Evolutionary conservation across 2,113 vertebrate genomes (phyloP).

Genomic region (Dendropsophus ebraccatus): DNA sequence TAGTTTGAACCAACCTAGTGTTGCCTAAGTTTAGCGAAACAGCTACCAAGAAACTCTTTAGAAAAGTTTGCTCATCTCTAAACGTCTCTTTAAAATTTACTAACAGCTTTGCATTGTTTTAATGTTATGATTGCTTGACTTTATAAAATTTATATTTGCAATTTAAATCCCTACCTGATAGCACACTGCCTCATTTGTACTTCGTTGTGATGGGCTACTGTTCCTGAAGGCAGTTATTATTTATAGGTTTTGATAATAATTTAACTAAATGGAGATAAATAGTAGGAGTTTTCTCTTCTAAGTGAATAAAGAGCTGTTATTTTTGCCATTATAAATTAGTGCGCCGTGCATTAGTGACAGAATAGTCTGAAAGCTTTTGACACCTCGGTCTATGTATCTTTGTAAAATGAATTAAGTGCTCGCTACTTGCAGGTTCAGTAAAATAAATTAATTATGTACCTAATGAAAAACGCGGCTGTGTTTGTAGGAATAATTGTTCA

Average conservation of each 20-base stretch:
- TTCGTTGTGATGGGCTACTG: neutral
- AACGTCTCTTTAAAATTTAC: too few species aligned
- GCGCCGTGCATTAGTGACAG: neutral
- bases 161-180: neutral
- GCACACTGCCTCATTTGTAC: neutral
- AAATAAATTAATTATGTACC: slow-evolving; percentile 36
- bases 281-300: neutral
- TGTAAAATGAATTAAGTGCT: slow-evolving; percentile 39
- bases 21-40: too few species aligned
- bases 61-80: too few species aligned
- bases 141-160: neutral
- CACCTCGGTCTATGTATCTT: slow-evolving; percentile 29
- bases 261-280: slow-evolving; percentile 4
- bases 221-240: neutral
- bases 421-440: slow-evolving; percentile 25
- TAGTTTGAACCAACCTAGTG: too few species aligned
- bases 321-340: slow-evolving; percentile 34
- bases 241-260: slow-evolving; percentile 1
- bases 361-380: slow-evolving; percentile 21
- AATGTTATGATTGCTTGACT: neutral
- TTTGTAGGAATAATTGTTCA: slow-evolving; percentile 25
- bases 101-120: neutral
- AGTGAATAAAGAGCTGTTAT: slow-evolving; percentile 42
- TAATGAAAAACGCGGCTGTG: slow-evolving; percentile 6
- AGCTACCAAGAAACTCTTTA: too few species aligned